phyloP scores from a whole-genome alignment of 2,888 invertebrate genomes.

The Apamea anceps region DNA sequence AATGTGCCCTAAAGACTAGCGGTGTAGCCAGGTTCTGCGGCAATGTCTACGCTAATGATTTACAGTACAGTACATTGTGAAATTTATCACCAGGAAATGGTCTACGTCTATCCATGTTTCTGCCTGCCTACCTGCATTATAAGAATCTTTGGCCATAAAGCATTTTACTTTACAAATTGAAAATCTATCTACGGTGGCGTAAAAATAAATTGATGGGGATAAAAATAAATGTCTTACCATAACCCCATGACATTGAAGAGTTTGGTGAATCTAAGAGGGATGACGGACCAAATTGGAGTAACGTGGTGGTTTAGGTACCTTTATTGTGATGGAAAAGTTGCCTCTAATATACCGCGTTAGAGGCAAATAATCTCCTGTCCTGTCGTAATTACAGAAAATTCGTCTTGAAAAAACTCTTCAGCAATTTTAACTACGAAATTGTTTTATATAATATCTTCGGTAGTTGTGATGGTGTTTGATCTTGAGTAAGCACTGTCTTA shows the following conservation, averaged over 20 bases:
- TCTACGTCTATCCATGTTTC: not conserved
- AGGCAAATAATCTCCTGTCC: not conserved
- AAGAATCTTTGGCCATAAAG: slow-evolving; percentile 1
- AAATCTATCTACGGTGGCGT: slow-evolving; percentile 6
- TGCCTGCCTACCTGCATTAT: not conserved
- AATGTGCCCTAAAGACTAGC: too few relatives aligned
- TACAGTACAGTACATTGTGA: not conserved
- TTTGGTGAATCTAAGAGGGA: slow-evolving; percentile 29
- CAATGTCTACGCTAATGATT: not conserved
- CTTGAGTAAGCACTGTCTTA: not conserved
- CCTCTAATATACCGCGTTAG: not conserved
- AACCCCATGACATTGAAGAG: slow-evolving; percentile 49
- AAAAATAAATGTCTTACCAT: slow-evolving; percentile 38
- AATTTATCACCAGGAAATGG: not conserved
- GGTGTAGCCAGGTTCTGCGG: not conserved
- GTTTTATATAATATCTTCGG: not conserved
- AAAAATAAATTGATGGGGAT: slow-evolving; percentile 35
- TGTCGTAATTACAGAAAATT: not conserved
- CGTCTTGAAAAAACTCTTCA: not conserved
- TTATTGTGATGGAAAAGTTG: not conserved
- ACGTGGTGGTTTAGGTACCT: not conserved
- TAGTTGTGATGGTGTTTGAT: not conserved
- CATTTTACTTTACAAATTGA: slow-evolving; percentile 10
- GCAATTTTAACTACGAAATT: not conserved
- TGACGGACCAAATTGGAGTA: slow-evolving; percentile 4